Evolutionary conservation across 2,888 invertebrate genomes (phyloP), one percentile per base, ranked within the genome.

Genomic region (Thera britannica): DNA sequence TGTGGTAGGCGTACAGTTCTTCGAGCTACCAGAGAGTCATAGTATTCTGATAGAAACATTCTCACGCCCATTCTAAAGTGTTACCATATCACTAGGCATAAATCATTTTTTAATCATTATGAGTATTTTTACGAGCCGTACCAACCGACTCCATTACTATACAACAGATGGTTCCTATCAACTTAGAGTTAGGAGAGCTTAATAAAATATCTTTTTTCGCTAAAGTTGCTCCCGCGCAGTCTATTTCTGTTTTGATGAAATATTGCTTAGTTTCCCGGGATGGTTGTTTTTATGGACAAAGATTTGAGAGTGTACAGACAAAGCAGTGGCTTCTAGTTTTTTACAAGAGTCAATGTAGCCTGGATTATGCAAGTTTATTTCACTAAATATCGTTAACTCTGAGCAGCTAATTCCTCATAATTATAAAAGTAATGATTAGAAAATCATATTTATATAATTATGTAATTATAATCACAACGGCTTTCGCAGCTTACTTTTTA

Each of bases 171-270:
- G 46, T 62, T 51, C 58, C 63, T 67, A 73, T 75, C 68, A 68
- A 72, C 54, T 58, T 56, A 54, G 72, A 71, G 55, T 60, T 54
- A 63, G 68, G 54, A 54, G 61, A 56, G 56, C 51, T 62, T 62
- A 58, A 46, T 68, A 64, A 63, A 58, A 58, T 64, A 62, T 70
- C 38, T 60, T 73, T 70, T 75, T 74, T 74, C 72, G 72, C 72
- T 71, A 72, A 72, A 72, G 61, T 51, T 57, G 52, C 73, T 75
- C 75, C 75, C 73, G 72, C 74, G 41, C 58, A 79, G 79, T 86
- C 90, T 91, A 91, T 91, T 92, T 90, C 85, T 82, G 89, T 86
- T 86, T 81, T 82, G 79, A 85, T 92, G 90, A 91, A 89, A 85
- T 86, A 92, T 92, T 81, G 84, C 82, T 77, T 75, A 81, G 84